phyloP scores from a whole-genome alignment of 1,140 invertebrate genomes.

The Pachypeltis micranthus region DNA sequence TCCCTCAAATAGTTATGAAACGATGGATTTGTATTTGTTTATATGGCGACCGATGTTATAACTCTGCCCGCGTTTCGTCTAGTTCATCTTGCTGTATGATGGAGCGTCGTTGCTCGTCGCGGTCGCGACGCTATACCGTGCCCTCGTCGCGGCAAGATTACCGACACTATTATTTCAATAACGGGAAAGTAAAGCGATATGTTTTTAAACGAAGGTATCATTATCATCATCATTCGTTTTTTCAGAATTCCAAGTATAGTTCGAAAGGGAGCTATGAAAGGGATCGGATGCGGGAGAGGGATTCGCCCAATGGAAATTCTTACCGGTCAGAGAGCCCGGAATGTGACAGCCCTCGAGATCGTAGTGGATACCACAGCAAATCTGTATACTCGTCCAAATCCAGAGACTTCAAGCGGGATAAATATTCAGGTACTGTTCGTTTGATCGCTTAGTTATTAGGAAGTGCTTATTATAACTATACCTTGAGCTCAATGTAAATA shows the following conservation, averaged over 20 bases:
- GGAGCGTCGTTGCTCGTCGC: too few relatives aligned
- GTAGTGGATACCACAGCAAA: conserved; percentile 62
- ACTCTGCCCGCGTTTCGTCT: too few relatives aligned
- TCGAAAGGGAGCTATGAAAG: conserved; percentile 52
- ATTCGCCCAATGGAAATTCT: conserved; percentile 59
- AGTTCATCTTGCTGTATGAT: too few relatives aligned
- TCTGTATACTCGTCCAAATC: conserved; percentile 61
- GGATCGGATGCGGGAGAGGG: conserved; percentile 45
- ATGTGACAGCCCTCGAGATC: conserved; percentile 51
- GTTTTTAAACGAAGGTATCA: neutral
- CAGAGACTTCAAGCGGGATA: conserved; percentile 80
- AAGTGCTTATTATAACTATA: too few relatives aligned
- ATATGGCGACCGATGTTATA: too few relatives aligned
- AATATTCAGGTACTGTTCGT: conserved; percentile 72
- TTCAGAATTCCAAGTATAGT: conserved; percentile 62
- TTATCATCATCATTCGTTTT: conserved; percentile 18
- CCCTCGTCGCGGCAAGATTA: neutral
- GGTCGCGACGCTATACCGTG: too few relatives aligned
- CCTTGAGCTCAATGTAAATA: too few relatives aligned
- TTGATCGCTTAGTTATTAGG: too few relatives aligned
- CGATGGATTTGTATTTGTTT: too few relatives aligned
- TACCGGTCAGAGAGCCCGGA: conserved; percentile 60
- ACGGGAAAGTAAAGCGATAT: neutral
- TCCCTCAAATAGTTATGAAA: too few relatives aligned
- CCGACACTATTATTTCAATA: neutral